Evolutionary conservation across 2,888 invertebrate genomes (phyloP).

Genomic region (Geophilus truncorum): DNA sequence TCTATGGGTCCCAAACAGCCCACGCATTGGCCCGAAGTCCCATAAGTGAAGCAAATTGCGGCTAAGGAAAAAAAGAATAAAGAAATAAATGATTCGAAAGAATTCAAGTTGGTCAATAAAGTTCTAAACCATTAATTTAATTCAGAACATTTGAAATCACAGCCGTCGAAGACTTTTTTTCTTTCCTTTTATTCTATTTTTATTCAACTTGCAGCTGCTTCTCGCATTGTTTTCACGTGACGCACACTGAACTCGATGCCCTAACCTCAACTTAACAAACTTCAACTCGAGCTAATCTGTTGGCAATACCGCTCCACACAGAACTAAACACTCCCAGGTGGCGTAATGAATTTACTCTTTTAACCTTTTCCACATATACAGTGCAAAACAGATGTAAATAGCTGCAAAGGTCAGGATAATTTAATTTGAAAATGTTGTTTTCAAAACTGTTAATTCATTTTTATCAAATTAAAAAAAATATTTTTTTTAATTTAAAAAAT

Average conservation of each 20-base stretch:
- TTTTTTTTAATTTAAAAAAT: no score
- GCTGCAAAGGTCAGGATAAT: not conserved
- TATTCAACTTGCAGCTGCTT: not conserved
- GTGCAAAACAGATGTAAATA: constrained; percentile 7
- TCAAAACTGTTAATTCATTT: not conserved
- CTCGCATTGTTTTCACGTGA: constrained; percentile 12
- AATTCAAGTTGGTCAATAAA: not conserved
- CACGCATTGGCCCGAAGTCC: not conserved
- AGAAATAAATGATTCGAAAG: not conserved
- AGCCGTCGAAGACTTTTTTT: not conserved
- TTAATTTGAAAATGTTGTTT: not conserved
- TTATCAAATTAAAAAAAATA: not conserved
- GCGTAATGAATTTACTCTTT: not conserved
- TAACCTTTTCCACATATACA: not conserved
- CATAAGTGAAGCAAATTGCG: not conserved
- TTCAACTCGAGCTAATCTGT: constrained; percentile 10
- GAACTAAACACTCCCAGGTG: not conserved
- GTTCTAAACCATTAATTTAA: constrained; percentile 1
- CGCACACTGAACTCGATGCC: not conserved
- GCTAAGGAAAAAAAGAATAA: not conserved
- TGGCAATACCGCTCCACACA: not conserved
- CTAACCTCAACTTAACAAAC: not conserved
- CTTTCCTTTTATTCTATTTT: not conserved
- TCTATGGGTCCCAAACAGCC: not conserved
- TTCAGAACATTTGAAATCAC: constrained; percentile 16